Evolutionary conservation across 37 sponge, comb jelly and placozoan species (phyloP).

Genomic region (Haliclona indistincta): DNA sequence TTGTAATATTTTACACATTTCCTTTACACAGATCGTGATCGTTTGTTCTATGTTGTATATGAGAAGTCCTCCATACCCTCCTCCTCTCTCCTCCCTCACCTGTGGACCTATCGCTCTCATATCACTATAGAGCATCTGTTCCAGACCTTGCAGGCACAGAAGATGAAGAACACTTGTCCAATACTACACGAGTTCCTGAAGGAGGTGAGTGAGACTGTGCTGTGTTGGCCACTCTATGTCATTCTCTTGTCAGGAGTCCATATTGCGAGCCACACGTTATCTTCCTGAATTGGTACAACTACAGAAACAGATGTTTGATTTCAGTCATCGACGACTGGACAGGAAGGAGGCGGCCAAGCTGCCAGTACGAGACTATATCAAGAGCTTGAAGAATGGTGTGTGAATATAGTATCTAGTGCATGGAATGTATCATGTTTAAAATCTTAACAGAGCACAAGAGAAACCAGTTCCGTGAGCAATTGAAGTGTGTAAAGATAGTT

Average conservation of each 20-base stretch:
- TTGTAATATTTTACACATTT: neutral
- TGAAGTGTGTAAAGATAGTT: constrained; percentile 44
- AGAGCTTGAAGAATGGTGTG: no score
- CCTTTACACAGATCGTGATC: constrained; percentile 66
- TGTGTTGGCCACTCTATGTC: neutral
- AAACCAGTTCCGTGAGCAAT: neutral
- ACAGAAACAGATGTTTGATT: constrained; percentile 51
- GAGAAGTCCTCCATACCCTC: constrained; percentile 27
- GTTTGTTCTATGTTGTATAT: constrained; percentile 58
- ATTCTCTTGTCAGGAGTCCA: constrained; percentile 48
- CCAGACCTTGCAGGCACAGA: constrained; percentile 26
- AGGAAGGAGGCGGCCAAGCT: constrained; percentile 28
- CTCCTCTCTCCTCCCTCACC: constrained; percentile 27
- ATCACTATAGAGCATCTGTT: constrained; percentile 62
- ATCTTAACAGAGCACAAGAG: constrained; percentile 2
- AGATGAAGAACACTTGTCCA: constrained; percentile 36
- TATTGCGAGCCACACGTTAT: constrained; percentile 66
- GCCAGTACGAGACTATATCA: constrained; percentile 50
- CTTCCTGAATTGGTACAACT: constrained; percentile 70
- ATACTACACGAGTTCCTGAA: constrained; percentile 61
- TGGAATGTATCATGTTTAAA: no score
- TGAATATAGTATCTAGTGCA: no score
- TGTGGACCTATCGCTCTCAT: constrained; percentile 63
- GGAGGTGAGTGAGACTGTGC: constrained; percentile 16
- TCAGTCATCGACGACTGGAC: constrained; percentile 41